Evolutionary conservation across 2,113 vertebrate genomes (phyloP), one percentile per base, ranked within the genome.

Genomic region (Puffinus mauretanicus): DNA sequence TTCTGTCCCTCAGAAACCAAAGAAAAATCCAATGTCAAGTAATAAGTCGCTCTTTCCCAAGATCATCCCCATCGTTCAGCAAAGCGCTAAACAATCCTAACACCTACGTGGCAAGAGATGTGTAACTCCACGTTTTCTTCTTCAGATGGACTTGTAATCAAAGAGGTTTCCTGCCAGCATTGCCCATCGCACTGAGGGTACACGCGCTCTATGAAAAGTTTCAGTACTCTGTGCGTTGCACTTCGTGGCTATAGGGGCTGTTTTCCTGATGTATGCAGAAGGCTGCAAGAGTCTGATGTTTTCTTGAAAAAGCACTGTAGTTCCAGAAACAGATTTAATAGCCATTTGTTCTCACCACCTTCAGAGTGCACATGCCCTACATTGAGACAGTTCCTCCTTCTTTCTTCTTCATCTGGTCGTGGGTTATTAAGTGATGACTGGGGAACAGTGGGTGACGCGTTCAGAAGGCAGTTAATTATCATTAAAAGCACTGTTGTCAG

Each of bases 391-490:
- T 81, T 96, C 42, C 11, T 81, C 17, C 22, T 44, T n/a, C 60
- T 90, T 91, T 94, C 61, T 91, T 19, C 25, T 90, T 90, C 38
- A 16, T 78, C 64, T 83, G 25, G 78, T 75, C 70, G 20, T 46
- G 64, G 44, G 36, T 80, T 84, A 62, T 81, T 94, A 66, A 69
- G 29, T 82, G 85, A 24, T 85, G 83, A 70, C 36, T n/a, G 73
- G 49, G 16, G 22, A 88, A 10, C 49, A 69, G 58, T 61, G 42
- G 62, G 34, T 62, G 46, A 27, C 49, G 24, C 6, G 6, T 83
- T 42, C 47, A 70, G 24, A 95, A 91, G 36, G 15, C 54, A 81
- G 65, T 92, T 97, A 92, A 82, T 93, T 93, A 82, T 88, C 55
- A 81, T 95, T 94, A 79, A 93, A 95, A 91, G 22, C 10, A 1